Evolutionary conservation across 1,140 invertebrate genomes (phyloP).

Genomic region (Hirudo medicinalis): DNA sequence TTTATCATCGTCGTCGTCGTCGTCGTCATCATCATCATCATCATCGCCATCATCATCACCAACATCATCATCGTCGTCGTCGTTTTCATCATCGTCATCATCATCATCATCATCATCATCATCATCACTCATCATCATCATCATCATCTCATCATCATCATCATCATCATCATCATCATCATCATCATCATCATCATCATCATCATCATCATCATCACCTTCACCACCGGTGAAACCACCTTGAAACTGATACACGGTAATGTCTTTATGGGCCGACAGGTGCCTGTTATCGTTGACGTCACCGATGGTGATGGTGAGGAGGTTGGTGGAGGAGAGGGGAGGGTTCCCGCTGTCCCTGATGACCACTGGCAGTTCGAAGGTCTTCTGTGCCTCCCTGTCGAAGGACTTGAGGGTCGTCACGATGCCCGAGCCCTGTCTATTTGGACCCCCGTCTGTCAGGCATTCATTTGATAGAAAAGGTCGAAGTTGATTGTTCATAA

Average conservation of each 20-base stretch:
- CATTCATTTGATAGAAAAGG: no score
- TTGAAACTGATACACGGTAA: conserved; percentile 90
- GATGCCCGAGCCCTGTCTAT: conserved; percentile 77
- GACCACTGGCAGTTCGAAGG: conserved; percentile 35
- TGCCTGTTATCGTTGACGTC: conserved; percentile 81
- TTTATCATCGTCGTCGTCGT: no score
- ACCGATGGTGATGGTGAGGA: conserved; percentile 84
- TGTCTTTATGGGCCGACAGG: conserved; percentile 77
- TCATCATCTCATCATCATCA: conserved; percentile 5
- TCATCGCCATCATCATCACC: no score
- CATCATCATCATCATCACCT: conserved; percentile 79
- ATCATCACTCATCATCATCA: no score
- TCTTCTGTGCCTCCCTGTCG: conserved; percentile 66
- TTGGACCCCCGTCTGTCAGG: conserved; percentile 10
- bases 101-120: no score
- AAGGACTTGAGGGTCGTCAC: conserved; percentile 69
- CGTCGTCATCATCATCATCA: no score
- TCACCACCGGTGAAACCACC: conserved; percentile 28
- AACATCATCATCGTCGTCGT: no score
- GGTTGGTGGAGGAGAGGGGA: conserved; percentile 62
- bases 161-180: conserved; percentile 56
- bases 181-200: conserved; percentile 87
- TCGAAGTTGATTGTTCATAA: no score
- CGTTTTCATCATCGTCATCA: no score
- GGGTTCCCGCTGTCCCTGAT: conserved; percentile 35